Evolutionary conservation across 2,113 vertebrate genomes (phyloP).

Genomic region (Setophaga kirtlandii): DNA sequence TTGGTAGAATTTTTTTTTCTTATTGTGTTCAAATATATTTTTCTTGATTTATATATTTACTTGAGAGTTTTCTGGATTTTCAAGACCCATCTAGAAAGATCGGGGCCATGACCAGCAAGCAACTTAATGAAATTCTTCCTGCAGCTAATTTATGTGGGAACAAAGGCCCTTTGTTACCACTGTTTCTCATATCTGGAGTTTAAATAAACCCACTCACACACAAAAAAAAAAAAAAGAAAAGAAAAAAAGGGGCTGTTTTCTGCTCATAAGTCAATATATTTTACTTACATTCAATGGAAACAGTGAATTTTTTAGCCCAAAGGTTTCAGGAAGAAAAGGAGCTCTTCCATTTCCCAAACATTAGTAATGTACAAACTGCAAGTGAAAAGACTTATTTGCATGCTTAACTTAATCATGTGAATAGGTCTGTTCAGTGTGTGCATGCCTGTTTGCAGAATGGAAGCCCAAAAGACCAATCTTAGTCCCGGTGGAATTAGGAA

Average conservation of each 20-base stretch:
- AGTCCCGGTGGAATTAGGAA: neutral
- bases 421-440: slow-evolving; percentile 42
- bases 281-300: neutral
- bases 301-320: neutral
- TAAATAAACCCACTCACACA: neutral
- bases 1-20: neutral
- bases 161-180: neutral
- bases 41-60: neutral
- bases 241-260: neutral
- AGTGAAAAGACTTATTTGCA: slow-evolving; percentile 49
- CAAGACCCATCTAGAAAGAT: neutral
- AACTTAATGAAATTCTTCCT: neutral
- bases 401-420: slow-evolving; percentile 48
- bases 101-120: neutral
- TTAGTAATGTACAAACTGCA: neutral
- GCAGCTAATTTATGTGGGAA: neutral
- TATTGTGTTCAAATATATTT: neutral
- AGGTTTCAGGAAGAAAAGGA: neutral
- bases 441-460: neutral
- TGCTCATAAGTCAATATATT: neutral
- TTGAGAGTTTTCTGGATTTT: neutral
- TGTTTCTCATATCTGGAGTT: neutral
- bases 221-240: neutral
- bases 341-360: neutral
- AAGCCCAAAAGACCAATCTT: slow-evolving; percentile 40